A percentile compares a stretch with the other conserved stretches of the same genome.
phyloP scores from a whole-genome alignment of 2,888 invertebrate genomes.

The Crocallis elinguaria region DNA sequence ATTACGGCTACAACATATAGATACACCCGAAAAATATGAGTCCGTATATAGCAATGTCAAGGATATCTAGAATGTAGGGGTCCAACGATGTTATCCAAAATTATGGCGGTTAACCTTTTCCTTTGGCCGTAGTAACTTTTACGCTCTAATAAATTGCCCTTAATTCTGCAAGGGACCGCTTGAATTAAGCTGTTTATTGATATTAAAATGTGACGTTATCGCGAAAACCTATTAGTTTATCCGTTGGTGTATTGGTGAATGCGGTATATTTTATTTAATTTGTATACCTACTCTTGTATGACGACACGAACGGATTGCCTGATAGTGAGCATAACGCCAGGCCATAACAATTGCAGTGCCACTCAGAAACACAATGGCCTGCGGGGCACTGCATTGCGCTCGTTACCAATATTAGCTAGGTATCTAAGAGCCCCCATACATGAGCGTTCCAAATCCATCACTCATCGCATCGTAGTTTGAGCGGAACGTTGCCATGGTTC shows the following conservation, averaged over 20 bases:
- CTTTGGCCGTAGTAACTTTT: constrained; percentile 50
- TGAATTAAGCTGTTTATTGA: constrained; percentile 47
- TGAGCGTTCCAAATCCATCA: too few species aligned
- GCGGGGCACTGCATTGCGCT: too few species aligned
- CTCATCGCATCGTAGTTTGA: too few species aligned
- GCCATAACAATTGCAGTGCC: too few species aligned
- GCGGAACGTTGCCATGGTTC: too few species aligned
- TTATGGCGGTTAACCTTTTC: constrained; percentile 60
- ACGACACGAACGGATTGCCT: too few species aligned
- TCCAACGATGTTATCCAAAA: constrained; percentile 41
- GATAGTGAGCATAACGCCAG: too few species aligned
- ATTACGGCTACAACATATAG: background rate
- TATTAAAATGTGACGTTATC: constrained; percentile 29
- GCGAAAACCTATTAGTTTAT: constrained; percentile 6
- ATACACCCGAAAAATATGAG: constrained; percentile 11
- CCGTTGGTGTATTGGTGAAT: background rate
- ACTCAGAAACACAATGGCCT: too few species aligned
- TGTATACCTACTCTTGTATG: background rate
- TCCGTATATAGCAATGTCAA: constrained; percentile 8
- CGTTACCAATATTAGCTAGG: too few species aligned
- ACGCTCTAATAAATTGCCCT: constrained; percentile 64
- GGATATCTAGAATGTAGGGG: constrained; percentile 24
- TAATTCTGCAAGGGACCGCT: constrained; percentile 50
- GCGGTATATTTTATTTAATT: background rate
- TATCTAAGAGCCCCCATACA: too few species aligned